Evolutionary conservation across 2,888 invertebrate genomes (phyloP).

Genomic region (Dermolepida albohirtum): DNA sequence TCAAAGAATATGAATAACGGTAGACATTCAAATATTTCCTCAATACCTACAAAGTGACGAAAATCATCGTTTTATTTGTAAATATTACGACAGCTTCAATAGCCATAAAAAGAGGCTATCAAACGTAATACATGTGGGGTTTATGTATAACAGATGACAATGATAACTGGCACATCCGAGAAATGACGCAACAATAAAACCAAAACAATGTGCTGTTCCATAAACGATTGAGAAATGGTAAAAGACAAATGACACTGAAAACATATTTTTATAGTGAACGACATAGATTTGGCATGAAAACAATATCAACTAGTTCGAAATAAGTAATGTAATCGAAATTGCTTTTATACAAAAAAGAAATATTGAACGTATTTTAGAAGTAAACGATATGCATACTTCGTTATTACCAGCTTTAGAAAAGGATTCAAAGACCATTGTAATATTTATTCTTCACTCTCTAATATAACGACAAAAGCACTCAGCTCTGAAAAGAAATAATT

Average conservation of each 20-base stretch:
- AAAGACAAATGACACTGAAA: neutral
- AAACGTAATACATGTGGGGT: slow-evolving; percentile 24
- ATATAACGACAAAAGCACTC: no score
- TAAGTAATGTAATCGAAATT: no score
- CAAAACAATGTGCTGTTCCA: slow-evolving; percentile 19
- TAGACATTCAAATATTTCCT: neutral
- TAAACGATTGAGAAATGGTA: slow-evolving; percentile 11
- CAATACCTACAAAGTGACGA: slow-evolving; percentile 19
- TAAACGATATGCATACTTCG: no score
- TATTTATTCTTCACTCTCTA: no score
- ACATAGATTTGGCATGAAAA: no score
- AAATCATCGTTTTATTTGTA: slow-evolving; percentile 23
- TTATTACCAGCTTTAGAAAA: no score
- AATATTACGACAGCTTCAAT: slow-evolving; percentile 22
- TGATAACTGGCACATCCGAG: slow-evolving; percentile 11
- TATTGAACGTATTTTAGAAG: no score
- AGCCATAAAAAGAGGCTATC: slow-evolving; percentile 18
- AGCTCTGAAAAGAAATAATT: no score
- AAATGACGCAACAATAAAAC: slow-evolving; percentile 21
- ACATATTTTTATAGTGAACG: neutral
- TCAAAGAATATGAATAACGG: neutral
- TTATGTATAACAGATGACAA: slow-evolving; percentile 25
- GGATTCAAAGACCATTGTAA: no score
- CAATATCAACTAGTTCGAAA: no score
- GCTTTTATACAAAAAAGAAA: no score